These are phyloP conservation scores for Lumbricus terrestris DNA, from an alignment of 2,888 invertebrate species.

Conservation along the genomic window DNA sequence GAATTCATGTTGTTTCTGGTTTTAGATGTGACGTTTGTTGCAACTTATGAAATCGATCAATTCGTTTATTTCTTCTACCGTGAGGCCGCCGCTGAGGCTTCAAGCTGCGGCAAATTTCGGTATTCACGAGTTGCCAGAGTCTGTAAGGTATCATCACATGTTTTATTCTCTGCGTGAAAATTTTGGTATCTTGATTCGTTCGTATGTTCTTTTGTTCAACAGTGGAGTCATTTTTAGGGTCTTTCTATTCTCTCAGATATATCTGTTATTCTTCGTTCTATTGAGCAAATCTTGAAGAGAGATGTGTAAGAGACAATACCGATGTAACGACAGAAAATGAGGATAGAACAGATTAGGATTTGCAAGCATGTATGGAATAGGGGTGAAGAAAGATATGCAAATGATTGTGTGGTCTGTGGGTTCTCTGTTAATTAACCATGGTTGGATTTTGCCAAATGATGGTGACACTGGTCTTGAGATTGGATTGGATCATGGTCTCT, in stretches of 20 bases:
- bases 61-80: conserved; percentile 87
- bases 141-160: neutral
- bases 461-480: neutral
- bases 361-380: too few species aligned
- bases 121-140: conserved; percentile 11
- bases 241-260: neutral
- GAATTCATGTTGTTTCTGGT: conserved; percentile 11
- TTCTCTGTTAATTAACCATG: neutral
- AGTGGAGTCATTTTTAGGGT: neutral
- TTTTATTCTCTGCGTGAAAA: neutral
- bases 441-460: neutral
- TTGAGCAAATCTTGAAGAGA: too few species aligned
- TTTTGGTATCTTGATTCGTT: neutral
- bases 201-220: neutral
- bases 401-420: neutral
- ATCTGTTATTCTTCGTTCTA: neutral
- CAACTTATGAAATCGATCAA: conserved; percentile 81
- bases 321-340: too few species aligned
- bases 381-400: too few species aligned
- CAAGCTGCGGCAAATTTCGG: neutral
- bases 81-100: conserved; percentile 78
- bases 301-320: too few species aligned
- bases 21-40: conserved; percentile 82
- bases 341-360: too few species aligned
- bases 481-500: neutral